phyloP scores from a whole-genome alignment of 2,888 invertebrate species.

The Lasioglossum pauxillum region DNA sequence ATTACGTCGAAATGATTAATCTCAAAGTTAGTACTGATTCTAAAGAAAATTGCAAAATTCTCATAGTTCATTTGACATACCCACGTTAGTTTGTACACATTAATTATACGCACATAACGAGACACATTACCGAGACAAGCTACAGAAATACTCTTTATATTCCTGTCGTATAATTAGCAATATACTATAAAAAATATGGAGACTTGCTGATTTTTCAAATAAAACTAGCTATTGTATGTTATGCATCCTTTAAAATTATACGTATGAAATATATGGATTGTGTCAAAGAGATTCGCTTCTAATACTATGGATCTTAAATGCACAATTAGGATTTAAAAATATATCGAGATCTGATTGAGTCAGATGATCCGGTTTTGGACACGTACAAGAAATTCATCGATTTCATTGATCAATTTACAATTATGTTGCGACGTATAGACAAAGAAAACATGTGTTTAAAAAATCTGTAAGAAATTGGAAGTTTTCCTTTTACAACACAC shows the following conservation, averaged over 20 bases:
- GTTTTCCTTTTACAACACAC: constrained; percentile 36
- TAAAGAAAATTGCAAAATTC: constrained; percentile 39
- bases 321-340: constrained; percentile 61
- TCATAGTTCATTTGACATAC: constrained; percentile 23
- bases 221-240: constrained; percentile 29
- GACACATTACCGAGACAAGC: constrained; percentile 21
- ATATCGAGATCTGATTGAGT: constrained; percentile 68
- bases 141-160: constrained; percentile 26
- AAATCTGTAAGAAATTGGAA: constrained; percentile 40
- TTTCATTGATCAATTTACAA: constrained; percentile 35
- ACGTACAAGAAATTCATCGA: constrained; percentile 36
- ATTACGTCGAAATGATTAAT: not conserved
- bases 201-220: constrained; percentile 18
- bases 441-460: constrained; percentile 21
- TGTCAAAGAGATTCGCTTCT: constrained; percentile 51
- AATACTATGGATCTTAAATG: constrained; percentile 62
- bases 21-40: not conserved
- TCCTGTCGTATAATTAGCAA: constrained; percentile 23
- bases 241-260: constrained; percentile 25
- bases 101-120: constrained; percentile 29
- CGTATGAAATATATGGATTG: constrained; percentile 12
- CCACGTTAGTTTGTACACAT: constrained; percentile 34
- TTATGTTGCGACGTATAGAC: constrained; percentile 22
- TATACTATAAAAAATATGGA: constrained; percentile 35
- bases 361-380: constrained; percentile 49